phyloP scores from a whole-genome alignment of 2,113 vertebrate species.

The Pelvicachromis taeniatus region DNA sequence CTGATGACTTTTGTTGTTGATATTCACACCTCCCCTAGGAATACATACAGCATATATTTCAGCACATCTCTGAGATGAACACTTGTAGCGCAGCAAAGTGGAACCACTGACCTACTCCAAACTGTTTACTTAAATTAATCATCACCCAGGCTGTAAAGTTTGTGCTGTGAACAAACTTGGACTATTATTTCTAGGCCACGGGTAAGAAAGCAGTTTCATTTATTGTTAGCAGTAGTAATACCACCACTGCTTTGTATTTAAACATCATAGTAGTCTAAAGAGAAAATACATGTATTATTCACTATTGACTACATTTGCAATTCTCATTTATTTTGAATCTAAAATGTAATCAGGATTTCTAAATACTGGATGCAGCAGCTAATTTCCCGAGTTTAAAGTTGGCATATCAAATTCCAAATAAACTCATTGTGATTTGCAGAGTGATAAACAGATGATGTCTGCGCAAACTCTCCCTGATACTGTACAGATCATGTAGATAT shows the following conservation, averaged over 20 bases:
- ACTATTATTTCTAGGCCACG: conserved; percentile 17
- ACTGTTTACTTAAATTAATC: conserved; percentile 71
- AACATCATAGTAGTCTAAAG: neutral
- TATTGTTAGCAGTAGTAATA: conserved; percentile 6
- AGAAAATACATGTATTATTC: conserved; percentile 47
- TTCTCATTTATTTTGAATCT: conserved; percentile 43
- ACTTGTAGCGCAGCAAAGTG: conserved; percentile 14
- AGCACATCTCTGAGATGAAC: conserved; percentile 56
- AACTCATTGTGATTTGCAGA: conserved; percentile 6
- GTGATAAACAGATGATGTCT: conserved; percentile 48
- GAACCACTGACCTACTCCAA: conserved; percentile 47
- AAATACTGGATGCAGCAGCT: conserved; percentile 26
- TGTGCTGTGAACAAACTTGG: conserved; percentile 16
- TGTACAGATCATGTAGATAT: conserved; percentile 31
- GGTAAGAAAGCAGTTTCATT: conserved; percentile 12
- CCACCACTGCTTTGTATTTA: conserved; percentile 15
- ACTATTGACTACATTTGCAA: conserved; percentile 31
- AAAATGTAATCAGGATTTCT: conserved; percentile 57
- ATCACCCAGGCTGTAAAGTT: conserved; percentile 55
- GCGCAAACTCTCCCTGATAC: neutral
- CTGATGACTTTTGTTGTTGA: conserved; percentile 57
- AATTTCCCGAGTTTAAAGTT: conserved; percentile 39
- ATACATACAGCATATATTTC: conserved; percentile 45
- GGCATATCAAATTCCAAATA: conserved; percentile 43
- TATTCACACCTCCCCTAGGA: conserved; percentile 30